phyloP scores from a whole-genome alignment of 2,113 vertebrate genomes.

The Mormoops blainvillei region DNA sequence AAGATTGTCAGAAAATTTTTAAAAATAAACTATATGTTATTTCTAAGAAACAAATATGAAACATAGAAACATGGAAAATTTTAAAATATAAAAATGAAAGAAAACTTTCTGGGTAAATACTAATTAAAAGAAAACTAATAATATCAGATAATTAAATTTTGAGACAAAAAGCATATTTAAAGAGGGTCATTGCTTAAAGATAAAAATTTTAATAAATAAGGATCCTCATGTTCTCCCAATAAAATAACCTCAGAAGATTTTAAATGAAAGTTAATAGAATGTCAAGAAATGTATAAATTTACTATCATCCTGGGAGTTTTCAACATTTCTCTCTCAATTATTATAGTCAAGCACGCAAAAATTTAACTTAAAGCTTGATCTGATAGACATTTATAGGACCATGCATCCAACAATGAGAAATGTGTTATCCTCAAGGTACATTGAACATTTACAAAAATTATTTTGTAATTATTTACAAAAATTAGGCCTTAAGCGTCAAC shows the following conservation, averaged over 20 bases:
- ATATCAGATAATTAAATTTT: not conserved
- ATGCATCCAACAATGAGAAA: not conserved
- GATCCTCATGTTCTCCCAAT: not conserved
- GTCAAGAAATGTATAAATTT: not conserved
- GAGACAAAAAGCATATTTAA: not conserved
- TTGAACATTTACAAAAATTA: not conserved
- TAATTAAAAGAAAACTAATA: not conserved
- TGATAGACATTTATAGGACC: not conserved
- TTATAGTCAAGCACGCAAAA: not conserved
- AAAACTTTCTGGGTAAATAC: not conserved
- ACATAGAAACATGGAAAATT: not conserved
- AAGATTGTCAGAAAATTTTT: not conserved
- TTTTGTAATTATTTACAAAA: too few species aligned
- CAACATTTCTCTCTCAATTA: not conserved
- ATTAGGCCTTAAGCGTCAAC: not conserved
- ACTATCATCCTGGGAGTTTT: not conserved
- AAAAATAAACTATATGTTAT: not conserved
- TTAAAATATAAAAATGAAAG: not conserved
- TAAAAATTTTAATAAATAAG: not conserved
- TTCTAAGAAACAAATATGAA: not conserved
- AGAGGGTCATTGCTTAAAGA: not conserved
- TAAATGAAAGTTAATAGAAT: not conserved
- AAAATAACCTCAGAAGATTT: not conserved
- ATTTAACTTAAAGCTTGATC: not conserved
- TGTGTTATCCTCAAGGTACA: not conserved